Evolutionary conservation across 2,888 invertebrate species (phyloP).

Genomic region (Labia minor): DNA sequence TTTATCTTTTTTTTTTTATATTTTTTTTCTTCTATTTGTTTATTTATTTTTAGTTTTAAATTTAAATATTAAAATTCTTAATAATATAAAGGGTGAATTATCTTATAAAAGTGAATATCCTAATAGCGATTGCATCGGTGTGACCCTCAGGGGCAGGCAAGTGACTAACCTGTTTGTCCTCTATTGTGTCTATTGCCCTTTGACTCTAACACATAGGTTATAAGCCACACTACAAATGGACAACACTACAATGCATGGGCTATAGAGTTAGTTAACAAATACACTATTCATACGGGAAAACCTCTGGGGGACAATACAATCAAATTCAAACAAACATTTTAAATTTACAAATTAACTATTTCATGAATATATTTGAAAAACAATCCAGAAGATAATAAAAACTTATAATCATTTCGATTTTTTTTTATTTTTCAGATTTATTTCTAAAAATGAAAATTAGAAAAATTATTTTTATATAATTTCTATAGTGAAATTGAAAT

Average conservation of each 20-base stretch:
- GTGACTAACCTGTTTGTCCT: neutral
- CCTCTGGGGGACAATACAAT: neutral
- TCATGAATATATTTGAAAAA: slow-evolving; percentile 3
- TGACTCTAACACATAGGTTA: slow-evolving; percentile 7
- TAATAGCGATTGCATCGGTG: neutral
- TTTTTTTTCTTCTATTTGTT: too few species aligned
- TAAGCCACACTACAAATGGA: slow-evolving; percentile 13
- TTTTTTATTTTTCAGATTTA: too few species aligned
- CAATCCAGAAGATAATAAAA: neutral
- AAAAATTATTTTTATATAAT: too few species aligned
- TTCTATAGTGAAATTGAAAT: too few species aligned
- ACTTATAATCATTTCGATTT: too few species aligned
- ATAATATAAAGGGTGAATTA: neutral
- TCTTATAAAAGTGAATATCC: slow-evolving; percentile 1
- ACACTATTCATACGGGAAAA: neutral
- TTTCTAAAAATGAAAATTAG: too few species aligned
- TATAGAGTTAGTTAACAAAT: neutral
- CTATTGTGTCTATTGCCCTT: slow-evolving; percentile 7
- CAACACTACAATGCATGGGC: neutral
- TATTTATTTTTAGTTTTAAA: too few species aligned
- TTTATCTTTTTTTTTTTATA: too few species aligned
- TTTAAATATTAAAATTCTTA: too few species aligned
- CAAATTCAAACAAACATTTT: slow-evolving; percentile 13
- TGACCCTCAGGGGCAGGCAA: neutral
- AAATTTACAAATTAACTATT: slow-evolving; percentile 13